phyloP scores from a whole-genome alignment of 2,113 vertebrate genomes.

The Grus americana region DNA sequence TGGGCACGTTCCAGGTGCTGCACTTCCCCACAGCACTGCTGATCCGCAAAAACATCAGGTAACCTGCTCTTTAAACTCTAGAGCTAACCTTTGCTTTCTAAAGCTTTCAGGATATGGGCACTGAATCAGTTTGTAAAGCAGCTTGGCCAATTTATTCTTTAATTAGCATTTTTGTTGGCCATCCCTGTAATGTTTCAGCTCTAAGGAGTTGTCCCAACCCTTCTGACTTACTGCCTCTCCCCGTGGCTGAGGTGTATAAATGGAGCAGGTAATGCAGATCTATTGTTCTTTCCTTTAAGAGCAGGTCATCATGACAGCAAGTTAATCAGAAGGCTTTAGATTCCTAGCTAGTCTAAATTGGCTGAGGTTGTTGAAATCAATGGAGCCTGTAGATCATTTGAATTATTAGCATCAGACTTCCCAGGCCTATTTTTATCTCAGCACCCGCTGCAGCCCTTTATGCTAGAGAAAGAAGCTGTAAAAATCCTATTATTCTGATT shows the following conservation, averaged over 20 bases:
- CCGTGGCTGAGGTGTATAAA: background rate
- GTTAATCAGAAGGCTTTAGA: background rate
- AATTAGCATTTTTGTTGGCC: background rate
- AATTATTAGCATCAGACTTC: background rate
- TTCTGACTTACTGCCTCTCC: background rate
- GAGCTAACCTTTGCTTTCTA: background rate
- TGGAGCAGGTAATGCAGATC: background rate
- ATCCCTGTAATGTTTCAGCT: background rate
- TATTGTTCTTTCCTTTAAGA: background rate
- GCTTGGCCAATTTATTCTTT: background rate
- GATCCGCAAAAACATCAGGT: slow-evolving; percentile 73
- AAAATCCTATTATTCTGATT: background rate
- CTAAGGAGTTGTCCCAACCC: background rate
- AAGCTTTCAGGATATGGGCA: background rate
- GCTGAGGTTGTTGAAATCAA: background rate
- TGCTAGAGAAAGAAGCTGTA: background rate
- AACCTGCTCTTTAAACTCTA: slow-evolving; percentile 14
- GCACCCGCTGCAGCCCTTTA: background rate
- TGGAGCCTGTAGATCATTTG: background rate
- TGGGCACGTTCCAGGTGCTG: background rate
- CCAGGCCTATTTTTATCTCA: background rate
- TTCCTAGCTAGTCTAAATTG: background rate
- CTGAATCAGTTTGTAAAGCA: background rate
- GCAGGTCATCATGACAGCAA: background rate
- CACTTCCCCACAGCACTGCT: background rate